Base-by-base conservation (phyloP, 2,113 vertebrate species). In the Sialia sialis region DNA sequence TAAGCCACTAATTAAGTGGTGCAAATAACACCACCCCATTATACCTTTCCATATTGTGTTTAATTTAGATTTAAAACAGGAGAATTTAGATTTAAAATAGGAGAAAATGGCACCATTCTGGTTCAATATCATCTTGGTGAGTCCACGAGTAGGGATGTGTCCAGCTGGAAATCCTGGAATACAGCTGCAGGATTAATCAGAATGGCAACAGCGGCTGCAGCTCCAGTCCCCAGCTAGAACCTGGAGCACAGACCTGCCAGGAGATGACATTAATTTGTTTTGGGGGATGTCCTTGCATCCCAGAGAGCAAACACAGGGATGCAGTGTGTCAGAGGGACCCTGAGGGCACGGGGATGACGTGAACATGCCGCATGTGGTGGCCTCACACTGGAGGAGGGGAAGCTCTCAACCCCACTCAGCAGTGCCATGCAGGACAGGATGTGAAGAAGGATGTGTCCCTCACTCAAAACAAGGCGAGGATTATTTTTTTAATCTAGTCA, bases 121-220 rank as follows among this genome's bases (percentile, higher is more conserved):
- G 38, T 30, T 80, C 51, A 16, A 0, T 20, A 22, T 9, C 60
- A 56, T 20, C 29, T 39, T 7, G 55, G 43, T 68, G 23, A 78
- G 26, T 10, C 10, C 27, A 26, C 2, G 4, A 56, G 12, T 18
- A 52, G 39, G 9, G 19, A 36, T 2, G 3, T 56, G 34, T 26
- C 29, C 48, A 51, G 30, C 69, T 67, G 54, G 16, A 76, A 92
- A 60, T n/a, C 46, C 5, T 13, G 26, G 48, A 30, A 6, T 13
- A 8, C 34, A 54, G 2, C 44, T 46, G 13, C 4, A 4, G 55
- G n/a, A 30, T 60, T 30, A 12, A 63, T 39, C 19, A 2, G 22
- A 60, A 63, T 0, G 0, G 43, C 20, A 55, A 36, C 68, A 74
- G 34, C 0, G 0, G 21, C 69, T 59, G 16, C 44, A n/a, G 13